A percentile compares a stretch with the other conserved stretches of the same genome.
These are phyloP conservation scores for Drosophila pseudoananassae DNA, from an alignment of 1,140 invertebrate species.

Conservation along the genomic window DNA sequence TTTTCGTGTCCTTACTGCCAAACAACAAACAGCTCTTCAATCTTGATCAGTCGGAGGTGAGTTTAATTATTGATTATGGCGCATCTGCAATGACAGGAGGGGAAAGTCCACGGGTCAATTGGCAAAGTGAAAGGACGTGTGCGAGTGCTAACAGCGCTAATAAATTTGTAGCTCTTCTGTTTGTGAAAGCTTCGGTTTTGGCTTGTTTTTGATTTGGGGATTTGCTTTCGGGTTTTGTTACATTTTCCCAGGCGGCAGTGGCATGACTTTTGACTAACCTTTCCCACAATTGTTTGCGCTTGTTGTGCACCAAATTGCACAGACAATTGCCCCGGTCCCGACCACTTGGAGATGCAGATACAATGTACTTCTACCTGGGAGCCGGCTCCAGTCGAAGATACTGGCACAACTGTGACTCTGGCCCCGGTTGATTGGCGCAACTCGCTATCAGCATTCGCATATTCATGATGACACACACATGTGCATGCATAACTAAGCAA, in stretches of 20 bases:
- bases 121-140: constrained; percentile 64
- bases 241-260: constrained; percentile 60
- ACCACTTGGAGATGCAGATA: constrained; percentile 22
- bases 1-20: background rate
- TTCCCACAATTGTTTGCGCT: constrained; percentile 77
- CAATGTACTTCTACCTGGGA: constrained; percentile 17
- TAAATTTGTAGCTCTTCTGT: constrained; percentile 44
- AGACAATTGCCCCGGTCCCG: constrained; percentile 60
- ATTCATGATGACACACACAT: constrained; percentile 76
- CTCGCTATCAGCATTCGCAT: constrained; percentile 50
- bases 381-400: background rate
- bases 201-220: constrained; percentile 12
- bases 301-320: constrained; percentile 65
- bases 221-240: constrained; percentile 28
- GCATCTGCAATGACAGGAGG: background rate
- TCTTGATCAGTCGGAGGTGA: constrained; percentile 66
- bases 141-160: constrained; percentile 12
- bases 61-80: constrained; percentile 79
- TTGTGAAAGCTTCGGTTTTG: constrained; percentile 43
- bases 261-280: constrained; percentile 77
- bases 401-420: background rate
- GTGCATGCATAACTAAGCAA: constrained; percentile 76
- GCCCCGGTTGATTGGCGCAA: constrained; percentile 64
- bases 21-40: constrained; percentile 43
- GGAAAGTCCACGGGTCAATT: constrained; percentile 46